A percentile compares a stretch with the other conserved stretches of the same genome.
Evolutionary conservation across 2,888 invertebrate species (phyloP).

Genomic region (Ophion slaviceki): DNA sequence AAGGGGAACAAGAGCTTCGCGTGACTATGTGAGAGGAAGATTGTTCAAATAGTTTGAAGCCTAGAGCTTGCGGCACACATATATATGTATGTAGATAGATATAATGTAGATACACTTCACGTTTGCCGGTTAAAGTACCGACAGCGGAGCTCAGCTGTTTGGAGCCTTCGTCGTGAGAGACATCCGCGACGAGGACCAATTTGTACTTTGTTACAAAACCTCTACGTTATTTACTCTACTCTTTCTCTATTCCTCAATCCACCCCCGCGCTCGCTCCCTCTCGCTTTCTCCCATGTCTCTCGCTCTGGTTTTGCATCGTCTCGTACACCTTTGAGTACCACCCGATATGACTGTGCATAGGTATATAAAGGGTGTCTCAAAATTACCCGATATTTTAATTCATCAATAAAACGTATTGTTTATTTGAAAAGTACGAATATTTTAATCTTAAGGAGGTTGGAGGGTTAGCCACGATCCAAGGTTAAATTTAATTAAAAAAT

Average conservation of each 20-base stretch:
- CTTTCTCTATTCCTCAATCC: background rate
- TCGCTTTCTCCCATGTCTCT: background rate
- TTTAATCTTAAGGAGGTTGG: no score
- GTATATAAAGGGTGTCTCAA: background rate
- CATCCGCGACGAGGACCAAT: constrained; percentile 57
- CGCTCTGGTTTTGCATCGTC: background rate
- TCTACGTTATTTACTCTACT: constrained; percentile 18
- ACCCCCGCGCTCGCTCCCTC: background rate
- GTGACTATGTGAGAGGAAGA: constrained; percentile 65
- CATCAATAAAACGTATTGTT: no score
- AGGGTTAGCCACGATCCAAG: no score
- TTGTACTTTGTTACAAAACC: constrained; percentile 63
- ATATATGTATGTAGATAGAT: constrained; percentile 10
- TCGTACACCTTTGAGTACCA: constrained; percentile 1
- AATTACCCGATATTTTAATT: no score
- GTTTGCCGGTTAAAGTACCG: constrained; percentile 50
- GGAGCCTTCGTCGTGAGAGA: constrained; percentile 24
- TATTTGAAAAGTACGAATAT: no score
- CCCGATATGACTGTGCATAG: background rate
- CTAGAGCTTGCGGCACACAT: constrained; percentile 19
- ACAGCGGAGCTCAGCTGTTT: constrained; percentile 46
- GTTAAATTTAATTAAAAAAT: no score
- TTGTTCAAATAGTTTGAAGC: constrained; percentile 66
- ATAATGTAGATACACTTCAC: constrained; percentile 42
- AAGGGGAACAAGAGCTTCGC: constrained; percentile 58